Evolutionary conservation across 1,140 invertebrate species (phyloP).

Genomic region (Penaeus indicus): DNA sequence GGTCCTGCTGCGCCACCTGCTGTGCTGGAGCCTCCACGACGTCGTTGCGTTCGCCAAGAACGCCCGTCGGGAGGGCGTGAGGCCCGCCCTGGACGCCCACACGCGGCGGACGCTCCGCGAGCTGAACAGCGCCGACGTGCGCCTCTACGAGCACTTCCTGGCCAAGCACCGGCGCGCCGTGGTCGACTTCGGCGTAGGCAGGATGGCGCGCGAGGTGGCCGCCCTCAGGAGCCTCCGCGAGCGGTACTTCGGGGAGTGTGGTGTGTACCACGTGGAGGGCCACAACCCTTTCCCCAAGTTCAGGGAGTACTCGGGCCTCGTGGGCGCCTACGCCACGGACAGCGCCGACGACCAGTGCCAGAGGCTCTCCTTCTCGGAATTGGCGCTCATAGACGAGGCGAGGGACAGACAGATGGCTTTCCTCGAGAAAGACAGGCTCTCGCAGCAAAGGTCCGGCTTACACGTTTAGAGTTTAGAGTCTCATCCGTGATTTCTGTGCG

Average conservation of each 20-base stretch:
- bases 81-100: not conserved
- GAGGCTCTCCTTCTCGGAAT: not conserved
- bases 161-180: not conserved
- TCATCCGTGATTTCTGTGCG: too few relatives aligned
- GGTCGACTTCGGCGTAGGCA: not conserved
- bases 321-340: not conserved
- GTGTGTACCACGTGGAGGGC: not conserved
- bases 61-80: slow-evolving; percentile 63
- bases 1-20: slow-evolving; percentile 71
- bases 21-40: slow-evolving; percentile 73
- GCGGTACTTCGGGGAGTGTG: not conserved
- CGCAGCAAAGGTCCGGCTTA: too few relatives aligned
- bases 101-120: not conserved
- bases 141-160: not conserved
- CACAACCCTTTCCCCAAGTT: not conserved
- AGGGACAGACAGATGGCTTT: not conserved
- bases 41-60: slow-evolving; percentile 71
- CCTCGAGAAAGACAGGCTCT: too few relatives aligned
- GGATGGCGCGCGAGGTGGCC: not conserved
- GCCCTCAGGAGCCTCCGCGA: not conserved
- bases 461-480: too few relatives aligned
- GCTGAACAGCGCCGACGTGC: not conserved
- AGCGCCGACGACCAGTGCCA: not conserved
- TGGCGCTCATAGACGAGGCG: not conserved
- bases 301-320: slow-evolving; percentile 2